Conservation (phyloP, 1,140 invertebrate species). For the Lutraria rhynchaena region DNA sequence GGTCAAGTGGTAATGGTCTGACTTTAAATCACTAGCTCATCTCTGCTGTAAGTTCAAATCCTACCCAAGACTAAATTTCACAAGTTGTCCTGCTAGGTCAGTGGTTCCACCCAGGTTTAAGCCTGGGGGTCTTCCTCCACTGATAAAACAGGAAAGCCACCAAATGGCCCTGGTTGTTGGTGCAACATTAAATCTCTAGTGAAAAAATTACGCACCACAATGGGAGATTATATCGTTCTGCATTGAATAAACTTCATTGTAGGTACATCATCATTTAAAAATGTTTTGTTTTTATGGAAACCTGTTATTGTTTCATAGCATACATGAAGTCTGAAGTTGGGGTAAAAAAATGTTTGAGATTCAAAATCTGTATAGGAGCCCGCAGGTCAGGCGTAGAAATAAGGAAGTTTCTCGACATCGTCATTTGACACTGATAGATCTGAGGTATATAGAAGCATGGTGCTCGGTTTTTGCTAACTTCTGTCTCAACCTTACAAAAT, state of each 20-base stretch:
- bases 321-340: background rate
- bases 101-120: too few species aligned
- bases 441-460: conserved; percentile 69
- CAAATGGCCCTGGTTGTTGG: too few species aligned
- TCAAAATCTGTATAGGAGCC: conserved; percentile 78
- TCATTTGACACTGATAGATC: conserved; percentile 74
- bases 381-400: conserved; percentile 72
- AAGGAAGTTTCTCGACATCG: conserved; percentile 64
- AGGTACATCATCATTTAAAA: background rate
- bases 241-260: background rate
- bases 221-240: background rate
- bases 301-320: background rate
- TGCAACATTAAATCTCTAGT: too few species aligned
- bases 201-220: background rate
- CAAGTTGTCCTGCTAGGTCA: too few species aligned
- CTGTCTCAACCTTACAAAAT: too few species aligned
- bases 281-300: background rate
- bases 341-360: conserved; percentile 70
- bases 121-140: too few species aligned
- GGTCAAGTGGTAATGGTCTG: background rate
- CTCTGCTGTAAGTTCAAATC: too few species aligned
- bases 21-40: background rate
- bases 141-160: too few species aligned
- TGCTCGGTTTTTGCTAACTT: too few species aligned
- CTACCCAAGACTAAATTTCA: too few species aligned